Base-by-base conservation (phyloP, 2,888 invertebrate genomes). In the Ectropis crepuscularia region DNA sequence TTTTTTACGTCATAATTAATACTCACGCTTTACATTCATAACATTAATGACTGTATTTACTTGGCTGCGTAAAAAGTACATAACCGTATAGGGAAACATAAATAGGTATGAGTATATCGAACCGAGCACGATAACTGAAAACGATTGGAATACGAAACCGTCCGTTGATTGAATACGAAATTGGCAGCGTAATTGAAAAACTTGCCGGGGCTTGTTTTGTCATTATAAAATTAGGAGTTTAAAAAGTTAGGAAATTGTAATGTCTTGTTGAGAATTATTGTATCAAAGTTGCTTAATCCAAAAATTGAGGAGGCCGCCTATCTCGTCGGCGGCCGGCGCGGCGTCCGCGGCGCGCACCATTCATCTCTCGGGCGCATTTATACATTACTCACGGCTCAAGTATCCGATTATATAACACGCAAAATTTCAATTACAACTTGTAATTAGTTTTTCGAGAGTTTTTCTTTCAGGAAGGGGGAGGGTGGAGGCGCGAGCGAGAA, bases 401-500 rank as follows among this genome's bases (percentile, higher is more conserved):
- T 92, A 92, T 92, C 92, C 92, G 93, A 93, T 93, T 93, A 93
- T 93, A 90, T 93, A 93, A 92, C 93, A 93, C 93, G 93, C 92
- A 93, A 93, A 93, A 93, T 93, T 93, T 93, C 93, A 93, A 93
- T 93, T 93, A 93, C 93, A 93, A 93, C 87, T 93, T 93, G 93
- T 93, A 93, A 93, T 93, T 93, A 93, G 93, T 93, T 93, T 93
- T 93, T 93, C 88, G 92, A 91, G 93, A 93, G 92, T 93, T 93
- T 93, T 93, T 93, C 93, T 93, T 93, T 92, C 90, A 87, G 87
- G 86, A 85, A 86, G 87, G 87, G 88, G 88, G 90, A 81, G 82
- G 76, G 86, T 83, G 87, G 87, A 79, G 87, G 84, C 77, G 77
- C 53, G 84, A 89, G 79, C 57, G 81, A 75, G 86, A 86, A 54